Conservation (phyloP, 2,797 vertebrate species). For the Catamblyrhynchus diadema region DNA sequence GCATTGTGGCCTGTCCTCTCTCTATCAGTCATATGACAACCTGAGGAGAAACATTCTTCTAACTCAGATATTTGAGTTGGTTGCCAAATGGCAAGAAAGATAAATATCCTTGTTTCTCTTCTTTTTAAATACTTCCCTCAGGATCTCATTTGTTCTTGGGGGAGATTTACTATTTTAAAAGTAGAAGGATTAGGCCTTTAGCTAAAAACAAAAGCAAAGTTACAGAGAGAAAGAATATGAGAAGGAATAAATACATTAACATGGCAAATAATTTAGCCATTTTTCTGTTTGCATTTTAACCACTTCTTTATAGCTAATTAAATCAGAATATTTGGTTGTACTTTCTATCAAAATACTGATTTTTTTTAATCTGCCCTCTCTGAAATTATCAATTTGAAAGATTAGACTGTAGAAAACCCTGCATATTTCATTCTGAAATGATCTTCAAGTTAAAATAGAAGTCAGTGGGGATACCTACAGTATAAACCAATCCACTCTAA, state of each 20-base stretch:
- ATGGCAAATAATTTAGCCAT: not conserved
- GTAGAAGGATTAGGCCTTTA: not conserved
- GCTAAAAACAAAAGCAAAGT: not conserved
- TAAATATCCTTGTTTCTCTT: not conserved
- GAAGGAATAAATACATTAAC: not conserved
- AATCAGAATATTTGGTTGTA: not conserved
- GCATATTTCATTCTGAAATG: not conserved
- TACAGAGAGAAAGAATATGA: not conserved
- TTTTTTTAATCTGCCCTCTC: not conserved
- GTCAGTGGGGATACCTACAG: not conserved
- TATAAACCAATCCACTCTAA: not conserved
- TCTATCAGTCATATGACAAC: not conserved
- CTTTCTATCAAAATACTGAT: not conserved
- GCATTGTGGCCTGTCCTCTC: not conserved
- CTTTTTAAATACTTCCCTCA: not conserved
- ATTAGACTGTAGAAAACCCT: not conserved
- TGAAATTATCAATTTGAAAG: not conserved
- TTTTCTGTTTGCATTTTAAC: not conserved
- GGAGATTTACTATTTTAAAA: not conserved
- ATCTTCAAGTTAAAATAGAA: not conserved
- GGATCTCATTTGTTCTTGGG: not conserved
- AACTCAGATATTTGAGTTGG: not conserved
- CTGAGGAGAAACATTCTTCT: not conserved
- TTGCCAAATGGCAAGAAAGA: not conserved
- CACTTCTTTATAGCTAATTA: not conserved